phyloP scores from a whole-genome alignment of 1,140 invertebrate genomes.

The Trypoxylus dichotomus region DNA sequence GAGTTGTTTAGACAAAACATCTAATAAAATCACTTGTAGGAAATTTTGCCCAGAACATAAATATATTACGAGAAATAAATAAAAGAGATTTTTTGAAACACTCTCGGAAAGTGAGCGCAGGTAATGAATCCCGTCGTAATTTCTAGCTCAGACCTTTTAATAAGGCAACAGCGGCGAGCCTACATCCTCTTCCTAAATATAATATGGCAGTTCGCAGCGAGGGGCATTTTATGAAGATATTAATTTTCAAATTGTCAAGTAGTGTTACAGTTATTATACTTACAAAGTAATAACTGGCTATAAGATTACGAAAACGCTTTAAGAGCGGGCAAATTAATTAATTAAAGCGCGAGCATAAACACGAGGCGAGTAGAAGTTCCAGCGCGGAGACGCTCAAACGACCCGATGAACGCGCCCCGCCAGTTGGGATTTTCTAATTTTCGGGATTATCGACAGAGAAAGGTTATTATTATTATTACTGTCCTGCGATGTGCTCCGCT shows the following conservation, averaged over 20 bases:
- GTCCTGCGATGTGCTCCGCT: background rate
- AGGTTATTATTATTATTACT: conserved; percentile 20
- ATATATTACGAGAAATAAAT: background rate
- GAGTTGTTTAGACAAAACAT: no score
- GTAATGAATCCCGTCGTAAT: conserved; percentile 29
- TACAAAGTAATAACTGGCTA: conserved; percentile 51
- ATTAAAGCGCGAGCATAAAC: conserved; percentile 53
- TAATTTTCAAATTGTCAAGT: conserved; percentile 53
- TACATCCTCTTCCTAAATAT: conserved; percentile 37
- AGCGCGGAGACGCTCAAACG: background rate
- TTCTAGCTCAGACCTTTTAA: conserved; percentile 40
- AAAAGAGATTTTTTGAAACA: background rate
- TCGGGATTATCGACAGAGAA: conserved; percentile 6
- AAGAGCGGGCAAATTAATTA: conserved; percentile 52
- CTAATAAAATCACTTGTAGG: no score
- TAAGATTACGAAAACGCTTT: conserved; percentile 50
- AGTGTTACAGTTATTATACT: conserved; percentile 52
- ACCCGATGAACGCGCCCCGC: background rate
- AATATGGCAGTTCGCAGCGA: conserved; percentile 41
- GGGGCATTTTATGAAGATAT: conserved; percentile 53
- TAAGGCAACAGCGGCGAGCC: conserved; percentile 37
- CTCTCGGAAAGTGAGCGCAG: conserved; percentile 12
- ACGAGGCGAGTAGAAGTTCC: conserved; percentile 43
- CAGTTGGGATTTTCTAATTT: conserved; percentile 30
- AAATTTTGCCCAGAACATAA: background rate